Evolutionary conservation across 2,113 vertebrate genomes (phyloP), one percentile per base, ranked within the genome.

Genomic region (Tragelaphus buxtoni): DNA sequence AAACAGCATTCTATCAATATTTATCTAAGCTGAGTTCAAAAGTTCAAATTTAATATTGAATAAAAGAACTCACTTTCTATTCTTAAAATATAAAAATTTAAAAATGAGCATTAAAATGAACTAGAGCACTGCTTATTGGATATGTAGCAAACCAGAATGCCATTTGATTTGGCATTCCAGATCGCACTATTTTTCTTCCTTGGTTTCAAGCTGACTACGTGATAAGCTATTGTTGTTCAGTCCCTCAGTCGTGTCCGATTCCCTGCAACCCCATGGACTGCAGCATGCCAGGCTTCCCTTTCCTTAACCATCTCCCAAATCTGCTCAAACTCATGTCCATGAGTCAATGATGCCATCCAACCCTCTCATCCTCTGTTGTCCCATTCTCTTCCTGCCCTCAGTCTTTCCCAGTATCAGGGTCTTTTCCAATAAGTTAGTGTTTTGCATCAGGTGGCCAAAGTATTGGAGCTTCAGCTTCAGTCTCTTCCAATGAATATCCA

Each of bases 131-230:
- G 11, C 5, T 56, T 42, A 9, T 45, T 39, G 20, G 30, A 47
- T 13, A 26, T 1, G 2, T 24, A 72, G 17, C 35, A 51, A 56
- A 42, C 6, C 30, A 9, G 26, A 55, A 55, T 35, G 1, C n/a
- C 45, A 17, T 22, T 35, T 1, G 7, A n/a, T 5, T 58, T 12
- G 30, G 6, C 5, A 9, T 49, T 58, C 3, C 3, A 7, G 1
- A 5, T 3, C 7, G 3, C 20, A 10, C 17, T 10, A 3, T 9
- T 9, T n/a, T 56, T 8, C 3, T 22, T 17, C 8, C n/a, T 45
- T 42, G 35, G 1, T 82, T 60, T 74, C 12, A 11, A 39, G 7
- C 9, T 88, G 2, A 1, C 24, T 28, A 17, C 5, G 17, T 45
- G 18, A 10, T 39, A 51, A 45, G 3, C 9, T 35, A 22, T 69